Base-by-base conservation (phyloP, 2,888 invertebrate genomes). In the Monochamus alternatus region DNA sequence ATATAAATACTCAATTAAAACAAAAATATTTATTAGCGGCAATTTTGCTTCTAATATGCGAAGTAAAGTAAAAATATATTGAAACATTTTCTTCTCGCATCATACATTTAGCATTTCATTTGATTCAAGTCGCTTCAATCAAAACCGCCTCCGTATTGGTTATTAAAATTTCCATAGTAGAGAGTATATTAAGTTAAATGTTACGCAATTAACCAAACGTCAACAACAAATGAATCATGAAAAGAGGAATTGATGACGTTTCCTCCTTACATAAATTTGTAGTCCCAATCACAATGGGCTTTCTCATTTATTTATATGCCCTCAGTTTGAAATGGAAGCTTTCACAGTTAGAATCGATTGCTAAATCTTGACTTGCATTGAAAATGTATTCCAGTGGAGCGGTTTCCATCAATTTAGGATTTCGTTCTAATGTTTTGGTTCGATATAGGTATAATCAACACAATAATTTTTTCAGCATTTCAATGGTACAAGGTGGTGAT, bases 191-290 rank as follows among this genome's bases (percentile, higher is more conserved):
- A n/a, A n/a, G 22, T 55, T 55, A 55, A 55, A 55, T 55, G 55
- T 55, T 55, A 55, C 3, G 55, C 55, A 55, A 55, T 55, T 55
- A 55, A 55, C 55, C 5, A 55, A 55, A 55, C 55, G 55, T 55
- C 55, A 55, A 55, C 55, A 55, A 55, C 55, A 55, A 55, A 55
- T 55, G 55, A 55, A 55, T 55, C 55, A 55, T 55, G 55, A 55
- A 55, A 55, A 55, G 55, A 22, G 55, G 55, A 55, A 55, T 47
- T 55, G 55, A 55, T 55, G 55, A n/a, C 55, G n/a, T 55, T 55
- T 55, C 55, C 55, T 55, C 55, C 55, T 55, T 55, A 55, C 55
- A 55, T 55, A 55, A 55, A 55, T 55, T 55, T 55, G 55, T 55
- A 55, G 55, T 55, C 55, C n/a, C 55, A 55, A 55, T 55, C 55